Conservation (phyloP, 2,888 invertebrate genomes). For the Octodonta nipae region DNA sequence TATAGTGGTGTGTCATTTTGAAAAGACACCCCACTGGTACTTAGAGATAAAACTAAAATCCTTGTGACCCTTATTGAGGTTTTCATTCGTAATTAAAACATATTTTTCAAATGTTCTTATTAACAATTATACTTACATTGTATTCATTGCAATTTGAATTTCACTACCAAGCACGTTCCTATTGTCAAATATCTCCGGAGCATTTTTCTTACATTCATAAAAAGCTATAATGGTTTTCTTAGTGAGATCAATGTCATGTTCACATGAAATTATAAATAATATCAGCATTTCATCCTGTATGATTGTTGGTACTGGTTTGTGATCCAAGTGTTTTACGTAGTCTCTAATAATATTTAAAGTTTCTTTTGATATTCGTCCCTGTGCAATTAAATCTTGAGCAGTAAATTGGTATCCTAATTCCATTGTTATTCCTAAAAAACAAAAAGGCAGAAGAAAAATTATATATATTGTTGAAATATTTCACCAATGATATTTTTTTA, state of each 20-base stretch:
- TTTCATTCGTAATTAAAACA: too few species aligned
- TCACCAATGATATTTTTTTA: too few species aligned
- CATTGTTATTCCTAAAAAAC: too few species aligned
- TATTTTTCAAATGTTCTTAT: background rate
- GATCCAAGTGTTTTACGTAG: conserved; percentile 15
- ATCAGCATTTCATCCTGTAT: conserved; percentile 47
- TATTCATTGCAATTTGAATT: conserved; percentile 10
- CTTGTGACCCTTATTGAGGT: too few species aligned
- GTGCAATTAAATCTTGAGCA: conserved; percentile 20
- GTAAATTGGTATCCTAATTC: conserved; percentile 20
- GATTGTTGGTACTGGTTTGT: conserved; percentile 28
- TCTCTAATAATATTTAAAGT: conserved; percentile 14
- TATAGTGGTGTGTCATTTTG: too few species aligned
- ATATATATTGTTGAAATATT: too few species aligned
- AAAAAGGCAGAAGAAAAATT: too few species aligned
- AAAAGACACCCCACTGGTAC: too few species aligned
- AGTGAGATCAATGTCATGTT: conserved; percentile 44
- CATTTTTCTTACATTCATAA: conserved; percentile 44
- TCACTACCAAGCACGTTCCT: conserved; percentile 33
- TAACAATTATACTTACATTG: conserved; percentile 8
- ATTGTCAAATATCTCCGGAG: conserved; percentile 50
- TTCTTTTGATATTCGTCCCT: conserved; percentile 19
- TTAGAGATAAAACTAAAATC: too few species aligned
- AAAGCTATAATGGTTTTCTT: conserved; percentile 51
- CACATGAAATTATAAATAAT: conserved; percentile 52